Evolutionary conservation across 2,888 invertebrate genomes (phyloP).

Genomic region (Uropetala carovei): DNA sequence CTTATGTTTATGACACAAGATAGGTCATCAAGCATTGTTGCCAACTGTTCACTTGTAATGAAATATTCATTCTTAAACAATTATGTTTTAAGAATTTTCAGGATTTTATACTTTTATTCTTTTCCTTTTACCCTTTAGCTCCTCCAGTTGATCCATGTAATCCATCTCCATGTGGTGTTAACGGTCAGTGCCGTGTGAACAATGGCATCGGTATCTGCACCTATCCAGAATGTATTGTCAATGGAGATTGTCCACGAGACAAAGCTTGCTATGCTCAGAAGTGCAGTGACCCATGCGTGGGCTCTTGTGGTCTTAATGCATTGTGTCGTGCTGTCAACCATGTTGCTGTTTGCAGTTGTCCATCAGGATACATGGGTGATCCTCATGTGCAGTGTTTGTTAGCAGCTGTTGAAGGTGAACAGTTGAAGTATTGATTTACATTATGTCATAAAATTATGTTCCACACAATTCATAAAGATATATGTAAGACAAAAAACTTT

Average conservation of each 20-base stretch:
- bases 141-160: slow-evolving; percentile 84
- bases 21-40: too few species aligned
- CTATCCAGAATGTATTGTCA: slow-evolving; percentile 92
- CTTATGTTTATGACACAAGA: too few species aligned
- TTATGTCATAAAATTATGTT: not conserved
- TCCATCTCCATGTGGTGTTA: slow-evolving; percentile 89
- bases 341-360: slow-evolving; percentile 89
- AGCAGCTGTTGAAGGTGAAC: slow-evolving; percentile 73
- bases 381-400: slow-evolving; percentile 85
- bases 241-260: slow-evolving; percentile 90
- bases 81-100: too few species aligned
- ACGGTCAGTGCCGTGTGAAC: slow-evolving; percentile 87
- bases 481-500: not conserved
- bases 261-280: slow-evolving; percentile 89
- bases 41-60: too few species aligned
- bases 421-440: not conserved
- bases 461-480: not conserved
- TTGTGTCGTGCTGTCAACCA: slow-evolving; percentile 88
- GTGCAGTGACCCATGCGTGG: slow-evolving; percentile 89
- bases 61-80: too few species aligned
- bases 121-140: slow-evolving; percentile 19
- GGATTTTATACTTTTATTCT: not conserved
- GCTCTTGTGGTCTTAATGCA: slow-evolving; percentile 90
- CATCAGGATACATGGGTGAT: slow-evolving; percentile 86
- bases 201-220: slow-evolving; percentile 85